Conservation (phyloP, 2,888 invertebrate species). For the Cantharis rufa region DNA sequence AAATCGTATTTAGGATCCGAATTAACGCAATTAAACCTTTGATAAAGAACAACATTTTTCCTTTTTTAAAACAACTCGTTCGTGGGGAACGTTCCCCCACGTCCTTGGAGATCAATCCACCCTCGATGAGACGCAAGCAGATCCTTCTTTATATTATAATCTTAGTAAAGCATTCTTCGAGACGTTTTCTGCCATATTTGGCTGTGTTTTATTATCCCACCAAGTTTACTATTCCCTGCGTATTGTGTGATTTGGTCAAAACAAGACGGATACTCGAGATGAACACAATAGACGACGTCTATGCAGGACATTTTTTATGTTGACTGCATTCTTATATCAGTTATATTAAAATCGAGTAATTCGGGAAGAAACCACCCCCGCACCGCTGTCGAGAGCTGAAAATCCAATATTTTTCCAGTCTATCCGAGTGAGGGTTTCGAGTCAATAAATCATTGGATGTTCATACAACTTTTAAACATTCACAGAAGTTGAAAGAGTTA, state of each 20-base stretch:
- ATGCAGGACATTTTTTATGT: slow-evolving; percentile 15
- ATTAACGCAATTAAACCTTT: neutral
- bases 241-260: slow-evolving; percentile 6
- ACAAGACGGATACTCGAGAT: slow-evolving; percentile 1
- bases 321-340: slow-evolving; percentile 22
- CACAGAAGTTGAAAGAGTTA: neutral
- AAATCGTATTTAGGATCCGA: neutral
- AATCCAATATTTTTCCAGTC: neutral
- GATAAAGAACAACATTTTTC: neutral
- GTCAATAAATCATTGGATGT: neutral
- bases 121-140: slow-evolving; percentile 28
- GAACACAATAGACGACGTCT: slow-evolving; percentile 4
- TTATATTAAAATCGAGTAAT: slow-evolving; percentile 10
- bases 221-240: slow-evolving; percentile 17
- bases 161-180: slow-evolving; percentile 28
- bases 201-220: slow-evolving; percentile 24
- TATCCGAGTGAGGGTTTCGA: neutral
- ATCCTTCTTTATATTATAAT: slow-evolving; percentile 34
- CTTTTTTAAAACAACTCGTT: slow-evolving; percentile 17
- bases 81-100: slow-evolving; percentile 14
- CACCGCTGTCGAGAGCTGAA: neutral
- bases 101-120: slow-evolving; percentile 29
- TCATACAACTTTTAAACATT: neutral
- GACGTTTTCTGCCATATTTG: slow-evolving; percentile 15
- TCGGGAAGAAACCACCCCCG: neutral